Base-by-base conservation (phyloP, 53 echinoderm and acorn worm genomes). In the Crossaster papposus region DNA sequence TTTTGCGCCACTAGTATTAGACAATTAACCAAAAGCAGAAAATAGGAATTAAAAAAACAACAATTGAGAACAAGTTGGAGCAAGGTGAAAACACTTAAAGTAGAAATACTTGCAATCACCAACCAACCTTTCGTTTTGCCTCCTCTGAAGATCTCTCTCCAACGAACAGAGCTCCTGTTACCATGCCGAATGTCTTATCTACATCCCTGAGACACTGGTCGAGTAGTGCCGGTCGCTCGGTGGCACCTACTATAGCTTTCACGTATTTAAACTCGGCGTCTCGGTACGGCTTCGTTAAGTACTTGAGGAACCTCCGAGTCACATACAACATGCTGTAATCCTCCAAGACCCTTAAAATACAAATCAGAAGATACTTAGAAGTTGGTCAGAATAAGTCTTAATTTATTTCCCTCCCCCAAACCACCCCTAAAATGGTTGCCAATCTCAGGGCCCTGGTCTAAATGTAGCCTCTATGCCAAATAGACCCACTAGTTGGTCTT, bases 121-220 rank as follows among this genome's bases (percentile, higher is more conserved):
- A n/a, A 33, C 75, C 51, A 7, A 92, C 94, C 94, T 81, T 73
- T 44, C 79, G 70, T 51, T 88, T 92, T 30, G 83, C 77, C n/a
- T 70, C 58, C n/a, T 76, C 83, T 11, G 92, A 68, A 10, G 72
- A 72, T 34, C 75, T 90, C 35, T 88, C 81, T 73, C 91, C 81
- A 3, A 95, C 96, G 81, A 95, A 96, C 83, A 93, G 83, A 22
- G 96, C 96, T 2, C 96, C 96, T 0, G 94, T 94, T 37, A 93
- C 93, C 55, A 93, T 89, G 6, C 91, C 93, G 44, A 96, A 91
- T 2, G 34, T 78, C n/a, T 32, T 4, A 58, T 80, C 80, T 14
- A 54, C 30, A 14, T 80, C 80, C 5, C 15, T 14, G 14, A 80
- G 30, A 33, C 80, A 80, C 23, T 52, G 80, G 1, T 58, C 58